Conservation (phyloP, 2,113 vertebrate species). For the Podarcis raffonei region DNA sequence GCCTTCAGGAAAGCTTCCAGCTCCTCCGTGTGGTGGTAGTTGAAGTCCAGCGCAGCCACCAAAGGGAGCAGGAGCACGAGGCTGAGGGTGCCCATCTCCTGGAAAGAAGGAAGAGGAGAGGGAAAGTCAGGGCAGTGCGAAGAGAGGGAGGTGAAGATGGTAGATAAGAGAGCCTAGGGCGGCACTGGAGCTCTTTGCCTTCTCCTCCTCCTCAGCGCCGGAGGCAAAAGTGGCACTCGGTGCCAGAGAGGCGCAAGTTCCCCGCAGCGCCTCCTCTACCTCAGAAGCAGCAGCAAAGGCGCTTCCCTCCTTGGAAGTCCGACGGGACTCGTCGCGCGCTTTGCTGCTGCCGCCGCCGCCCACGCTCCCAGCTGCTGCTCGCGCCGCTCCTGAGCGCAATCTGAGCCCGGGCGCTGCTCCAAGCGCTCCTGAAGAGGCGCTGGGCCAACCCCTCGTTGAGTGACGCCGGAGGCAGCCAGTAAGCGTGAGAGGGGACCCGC, state of each 20-base stretch:
- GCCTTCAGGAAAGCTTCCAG: slow-evolving; percentile 77
- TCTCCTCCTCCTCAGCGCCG: not conserved
- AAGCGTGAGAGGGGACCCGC: slow-evolving; percentile 18
- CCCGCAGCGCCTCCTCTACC: not conserved
- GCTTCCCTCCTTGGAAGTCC: too few relatives aligned
- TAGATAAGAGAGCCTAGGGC: not conserved
- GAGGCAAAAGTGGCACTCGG: not conserved
- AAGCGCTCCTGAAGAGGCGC: slow-evolving; percentile 8
- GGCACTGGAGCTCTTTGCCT: not conserved
- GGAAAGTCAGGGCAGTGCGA: not conserved
- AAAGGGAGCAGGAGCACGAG: slow-evolving; percentile 54
- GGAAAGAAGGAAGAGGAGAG: not conserved
- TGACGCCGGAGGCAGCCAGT: slow-evolving; percentile 44
- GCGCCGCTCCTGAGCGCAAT: not conserved
- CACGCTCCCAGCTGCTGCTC: not conserved
- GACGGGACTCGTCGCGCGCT: not conserved
- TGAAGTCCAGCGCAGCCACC: slow-evolving; percentile 75
- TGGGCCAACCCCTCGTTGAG: not conserved
- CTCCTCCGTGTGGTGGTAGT: slow-evolving; percentile 74
- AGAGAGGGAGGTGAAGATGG: too few relatives aligned
- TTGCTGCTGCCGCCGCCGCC: not conserved
- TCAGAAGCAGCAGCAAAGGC: not conserved
- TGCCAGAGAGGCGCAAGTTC: too few relatives aligned
- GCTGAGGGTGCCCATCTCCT: slow-evolving; percentile 62
- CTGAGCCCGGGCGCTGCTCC: not conserved